A percentile compares a stretch with the other conserved stretches of the same genome.
Conservation (phyloP, 2,797 vertebrate genomes). For the Enteromius paludinosus region DNA sequence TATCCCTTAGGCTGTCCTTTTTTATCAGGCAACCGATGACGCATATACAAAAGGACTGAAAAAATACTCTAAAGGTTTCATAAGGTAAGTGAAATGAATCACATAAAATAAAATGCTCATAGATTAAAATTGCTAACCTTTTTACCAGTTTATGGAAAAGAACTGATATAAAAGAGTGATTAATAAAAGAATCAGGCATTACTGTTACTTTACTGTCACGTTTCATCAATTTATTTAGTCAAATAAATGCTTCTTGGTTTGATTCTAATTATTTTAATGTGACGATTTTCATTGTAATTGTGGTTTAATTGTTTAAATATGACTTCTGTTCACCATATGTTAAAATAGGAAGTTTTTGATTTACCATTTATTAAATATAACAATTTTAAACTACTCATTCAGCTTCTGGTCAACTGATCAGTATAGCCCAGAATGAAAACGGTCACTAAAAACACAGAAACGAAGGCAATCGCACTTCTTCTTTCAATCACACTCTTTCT, state of each 20-base stretch:
- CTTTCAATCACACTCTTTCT: conserved; percentile 38
- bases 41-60: no score
- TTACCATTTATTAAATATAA: not conserved
- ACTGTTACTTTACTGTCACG: not conserved
- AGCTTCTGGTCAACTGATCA: conserved; percentile 39
- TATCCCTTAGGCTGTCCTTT: not conserved
- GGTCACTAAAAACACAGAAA: conserved; percentile 9
- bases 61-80: not conserved
- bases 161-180: not conserved
- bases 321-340: not conserved
- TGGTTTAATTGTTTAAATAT: not conserved
- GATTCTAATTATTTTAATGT: not conserved
- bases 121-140: not conserved
- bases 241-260: not conserved
- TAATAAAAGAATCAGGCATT: not conserved
- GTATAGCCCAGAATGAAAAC: conserved; percentile 21
- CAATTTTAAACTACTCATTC: not conserved
- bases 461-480: conserved; percentile 3
- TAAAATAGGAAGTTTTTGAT: not conserved
- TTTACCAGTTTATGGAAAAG: not conserved
- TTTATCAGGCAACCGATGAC: not conserved
- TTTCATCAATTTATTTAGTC: not conserved
- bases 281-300: not conserved
- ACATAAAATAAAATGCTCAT: not conserved
- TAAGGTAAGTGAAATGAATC: not conserved